These are phyloP conservation scores for Toxonevra muliebris DNA, from an alignment of 2,888 invertebrate species.

Conservation along the genomic window DNA sequence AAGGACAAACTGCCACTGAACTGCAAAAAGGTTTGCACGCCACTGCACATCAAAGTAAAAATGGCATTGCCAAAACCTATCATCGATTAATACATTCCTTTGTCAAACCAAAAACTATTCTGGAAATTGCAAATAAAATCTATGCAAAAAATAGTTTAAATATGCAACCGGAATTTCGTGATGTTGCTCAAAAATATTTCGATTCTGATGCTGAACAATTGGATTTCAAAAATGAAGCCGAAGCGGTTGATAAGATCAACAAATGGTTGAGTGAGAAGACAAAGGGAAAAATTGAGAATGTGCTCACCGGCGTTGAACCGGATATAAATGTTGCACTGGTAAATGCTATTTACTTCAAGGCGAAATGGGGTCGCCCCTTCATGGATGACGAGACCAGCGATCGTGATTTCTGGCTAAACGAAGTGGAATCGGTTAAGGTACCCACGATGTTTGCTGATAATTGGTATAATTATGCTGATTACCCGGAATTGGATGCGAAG, in stretches of 20 bases:
- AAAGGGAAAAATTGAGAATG: constrained; percentile 80
- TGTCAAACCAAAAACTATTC: constrained; percentile 56
- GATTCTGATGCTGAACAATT: constrained; percentile 73
- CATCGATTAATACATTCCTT: constrained; percentile 55
- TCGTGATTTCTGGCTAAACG: constrained; percentile 73
- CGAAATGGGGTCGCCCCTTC: constrained; percentile 79
- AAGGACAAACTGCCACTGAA: constrained; percentile 52
- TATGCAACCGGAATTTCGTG: constrained; percentile 69
- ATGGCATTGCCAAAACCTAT: constrained; percentile 55
- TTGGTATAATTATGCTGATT: constrained; percentile 67
- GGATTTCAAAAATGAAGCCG: constrained; percentile 70
- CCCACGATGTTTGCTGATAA: constrained; percentile 76
- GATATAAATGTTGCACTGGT: constrained; percentile 79
- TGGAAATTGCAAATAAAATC: constrained; percentile 79
- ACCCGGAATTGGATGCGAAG: constrained; percentile 68
- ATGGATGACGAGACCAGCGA: constrained; percentile 69
- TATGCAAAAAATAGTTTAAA: constrained; percentile 71
- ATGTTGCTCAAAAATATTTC: constrained; percentile 72
- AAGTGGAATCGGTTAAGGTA: constrained; percentile 66
- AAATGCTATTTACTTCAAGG: constrained; percentile 90
- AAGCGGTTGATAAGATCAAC: constrained; percentile 75
- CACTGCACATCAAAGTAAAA: constrained; percentile 55
- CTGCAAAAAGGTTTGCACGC: constrained; percentile 54
- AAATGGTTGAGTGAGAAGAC: constrained; percentile 84
- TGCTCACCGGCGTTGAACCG: constrained; percentile 71